Evolutionary conservation across 2,888 invertebrate species (phyloP), one percentile per base, ranked within the genome.

Genomic region (Ganaspis brasiliensis): DNA sequence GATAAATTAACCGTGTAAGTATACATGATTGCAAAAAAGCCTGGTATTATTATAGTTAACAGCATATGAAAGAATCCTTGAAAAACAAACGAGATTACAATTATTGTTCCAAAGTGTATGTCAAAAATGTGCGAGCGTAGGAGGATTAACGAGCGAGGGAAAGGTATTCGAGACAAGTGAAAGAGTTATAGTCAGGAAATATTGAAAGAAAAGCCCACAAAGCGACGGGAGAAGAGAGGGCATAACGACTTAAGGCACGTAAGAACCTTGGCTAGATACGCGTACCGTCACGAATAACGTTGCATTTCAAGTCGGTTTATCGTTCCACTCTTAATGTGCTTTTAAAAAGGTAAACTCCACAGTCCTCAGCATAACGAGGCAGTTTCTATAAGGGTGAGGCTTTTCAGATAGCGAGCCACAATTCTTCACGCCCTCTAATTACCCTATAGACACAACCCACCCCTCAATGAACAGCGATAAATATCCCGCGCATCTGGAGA

Each of bases 371-470:
- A 77, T 57, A 81, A 85, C 81, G 84, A 82, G 85, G 81, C 76
- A 86, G 77, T 87, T 87, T 84, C 77, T 79, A n/a, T n/a, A 81
- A 84, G 79, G 82, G 81, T 74, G 81, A 75, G 81, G 83, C 78
- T 81, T 82, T 82, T 77, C 74, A 88, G 88, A 90, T 89, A 90
- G 87, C 83, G 74, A 81, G 75, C 72, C 79, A 81, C 80, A 80
- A 82, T 78, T 79, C 84, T 83, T 86, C 86, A 85, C 89, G 88
- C 91, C 91, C 91, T 90, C 91, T 91, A 91, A 91, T 91, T 91
- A 90, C 90, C 90, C 87, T 86, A 86, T 86, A 89, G 89, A 86
- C 87, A 56, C 79, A 67, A 72, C 81, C 81, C 79, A 81, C 81
- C 85, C 85, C 86, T 86, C 86, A 83, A 86, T 87, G 85, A 84